Evolutionary conservation across 2,888 invertebrate species (phyloP), one percentile per base, ranked within the genome.

Genomic region (Boloria euphrosyne): DNA sequence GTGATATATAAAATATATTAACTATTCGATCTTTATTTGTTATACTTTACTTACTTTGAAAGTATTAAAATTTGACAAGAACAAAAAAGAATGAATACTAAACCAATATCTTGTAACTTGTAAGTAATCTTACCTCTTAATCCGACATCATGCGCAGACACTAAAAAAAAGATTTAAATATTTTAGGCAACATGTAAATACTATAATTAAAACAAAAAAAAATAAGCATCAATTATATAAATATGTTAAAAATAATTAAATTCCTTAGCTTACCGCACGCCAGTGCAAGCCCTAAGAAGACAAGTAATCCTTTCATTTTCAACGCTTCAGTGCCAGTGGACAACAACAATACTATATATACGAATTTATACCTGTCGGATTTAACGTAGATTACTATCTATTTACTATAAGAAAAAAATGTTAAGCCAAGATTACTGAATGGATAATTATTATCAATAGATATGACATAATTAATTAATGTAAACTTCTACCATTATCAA

Each of bases 51-150:
- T 31, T 13, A 31, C 4, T n/a, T 38, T 53, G 14, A n/a, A 27
- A 13, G 3, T 10, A 22, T 27, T 31, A 44, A 55, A 17, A 27
- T 10, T 43, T 13, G 0, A 16, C 14, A 13, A n/a, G 16, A 31
- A 3, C 22, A 31, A 13, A 17, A 17, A 51, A 14, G n/a, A 13
- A 44, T n/a, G 27, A 58, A 7, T 7, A 31, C 7, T 27, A 31
- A 5, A 7, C 1, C 6, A 31, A 31, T 31, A 7, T 31, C 31
- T 10, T 38, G 10, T 38, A 38, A 38, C 31, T 10, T 38, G 10
- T 38, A 38, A 38, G 10, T 10, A 38, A 10, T 38, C 70, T 52
- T 55, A 68, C 70, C 63, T 46, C 68, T 50, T 16, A 70, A 13
- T 18, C 63, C 68, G 3, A 66, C 57, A 0, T 57, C 46, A 27